These are phyloP conservation scores for Venturia canescens DNA, from an alignment of 1,140 invertebrate species.

Conservation along the genomic window DNA sequence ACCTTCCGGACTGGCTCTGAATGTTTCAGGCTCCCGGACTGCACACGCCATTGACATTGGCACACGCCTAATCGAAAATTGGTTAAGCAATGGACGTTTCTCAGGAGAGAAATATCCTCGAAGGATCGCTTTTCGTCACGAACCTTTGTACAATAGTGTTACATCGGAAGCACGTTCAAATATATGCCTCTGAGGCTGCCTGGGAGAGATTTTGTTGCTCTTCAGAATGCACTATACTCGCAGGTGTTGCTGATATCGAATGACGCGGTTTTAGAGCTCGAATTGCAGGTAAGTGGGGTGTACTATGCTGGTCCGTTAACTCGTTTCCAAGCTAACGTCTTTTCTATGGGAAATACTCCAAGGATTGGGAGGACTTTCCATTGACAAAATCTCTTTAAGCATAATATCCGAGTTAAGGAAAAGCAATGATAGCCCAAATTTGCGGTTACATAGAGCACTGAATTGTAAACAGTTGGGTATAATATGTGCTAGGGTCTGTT, in stretches of 20 bases:
- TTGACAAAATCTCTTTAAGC: background rate
- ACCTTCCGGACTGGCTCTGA: background rate
- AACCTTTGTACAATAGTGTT: slow-evolving; percentile 34
- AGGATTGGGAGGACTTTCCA: background rate
- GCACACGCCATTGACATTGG: slow-evolving; percentile 2
- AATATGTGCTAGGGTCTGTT: slow-evolving; percentile 10
- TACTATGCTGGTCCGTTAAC: background rate
- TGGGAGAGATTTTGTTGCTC: background rate
- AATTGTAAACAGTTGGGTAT: slow-evolving; percentile 11
- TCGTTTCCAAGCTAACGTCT: background rate
- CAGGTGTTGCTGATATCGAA: background rate
- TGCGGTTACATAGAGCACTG: background rate
- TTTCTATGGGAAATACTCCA: background rate
- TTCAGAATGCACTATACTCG: background rate
- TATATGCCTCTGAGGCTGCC: slow-evolving; percentile 3
- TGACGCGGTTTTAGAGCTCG: background rate
- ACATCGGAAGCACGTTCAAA: slow-evolving; percentile 22
- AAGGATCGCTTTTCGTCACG: slow-evolving; percentile 14
- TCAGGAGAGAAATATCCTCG: background rate
- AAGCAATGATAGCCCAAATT: background rate
- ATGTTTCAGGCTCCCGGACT: background rate
- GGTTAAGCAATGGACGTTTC: background rate
- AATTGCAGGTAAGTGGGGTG: background rate
- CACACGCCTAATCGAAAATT: background rate
- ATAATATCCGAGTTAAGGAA: background rate